Evolutionary conservation across 2,888 invertebrate genomes (phyloP), one percentile per base, ranked within the genome.

Genomic region (Corythucha ciliata): DNA sequence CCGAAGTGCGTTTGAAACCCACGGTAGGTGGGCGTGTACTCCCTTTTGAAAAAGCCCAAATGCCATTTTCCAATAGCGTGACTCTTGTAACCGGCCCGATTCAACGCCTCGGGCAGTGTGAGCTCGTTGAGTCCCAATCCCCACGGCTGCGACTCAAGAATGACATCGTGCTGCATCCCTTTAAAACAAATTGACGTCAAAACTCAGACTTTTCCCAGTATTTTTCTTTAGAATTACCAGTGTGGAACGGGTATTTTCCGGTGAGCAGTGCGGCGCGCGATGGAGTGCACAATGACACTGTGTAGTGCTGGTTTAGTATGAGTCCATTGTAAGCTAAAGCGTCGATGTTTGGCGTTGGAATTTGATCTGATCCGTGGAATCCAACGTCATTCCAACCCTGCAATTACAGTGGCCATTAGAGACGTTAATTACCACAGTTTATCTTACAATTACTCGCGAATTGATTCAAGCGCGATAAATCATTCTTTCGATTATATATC

Each of bases 1-100:
- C 93, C 93, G 64, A 79, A 85, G 66, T 89, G 87, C 4, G 77
- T 73, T 60, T 86, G 80, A 63, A 86, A 93, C 3, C 89, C 89
- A 27, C 88, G 74, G 54, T 70, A 69, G 0, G 76, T 76, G 1
- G 89, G 89, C 5, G 83, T 77, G 63, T 77, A 79, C 56, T 72
- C 69, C 44, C 68, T 66, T 16, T 66, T 64, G 59, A 68, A 70
- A 63, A 72, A 73, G 5, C 75, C 75, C 39, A 75, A 64, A 62
- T 68, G 65, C 74, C 75, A 75, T 68, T 76, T 76, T 20, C 76
- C 76, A 16, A 76, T 69, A 22, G 73, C 69, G 57, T 73, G 74
- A 4, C 72, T 71, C 2, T 58, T 58, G 61, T 76, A 76, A 6
- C 74, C 74, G 7, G 73, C 63, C 24, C 67, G 63, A 48, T 69